Base-by-base conservation (phyloP, 2,113 vertebrate genomes). In the Hippocampus guttulatus region DNA sequence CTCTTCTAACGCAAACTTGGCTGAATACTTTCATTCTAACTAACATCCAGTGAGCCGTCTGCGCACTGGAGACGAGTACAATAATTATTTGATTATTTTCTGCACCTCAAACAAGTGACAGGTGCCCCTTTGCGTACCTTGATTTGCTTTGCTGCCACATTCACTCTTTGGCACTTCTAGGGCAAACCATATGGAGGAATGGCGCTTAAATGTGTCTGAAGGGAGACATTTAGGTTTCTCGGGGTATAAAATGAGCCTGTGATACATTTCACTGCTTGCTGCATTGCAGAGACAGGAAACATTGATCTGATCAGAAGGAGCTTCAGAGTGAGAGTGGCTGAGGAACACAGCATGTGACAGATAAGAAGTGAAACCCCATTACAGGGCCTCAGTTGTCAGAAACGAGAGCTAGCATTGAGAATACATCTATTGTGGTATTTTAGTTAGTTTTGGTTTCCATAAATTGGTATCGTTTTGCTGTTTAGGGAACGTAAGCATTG, bases 221-320 rank as follows among this genome's bases (percentile, higher is more conserved):
- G 64, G 65, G 49, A 80, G 75, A 75, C 81, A 70, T 71, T 67
- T 78, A 65, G 77, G 75, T 68, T 84, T 80, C 82, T 74, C 51
- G 63, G 75, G 77, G 78, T 81, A 76, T 45, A 75, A 78, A 71
- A 71, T 69, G 75, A 74, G 77, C 65, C 75, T 85, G 79, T 81
- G 84, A 87, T 83, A 76, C 80, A 74, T 88, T 80, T 76, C 74
- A 75, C 79, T 71, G 83, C 75, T 73, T 87, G 79, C 86, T 90
- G 86, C 88, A 87, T 84, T 87, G 88, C 88, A 87, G 88, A 74
- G 82, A 87, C 79, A 85, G 73, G 62, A 78, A 84, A 85, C 87
- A 89, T 86, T 89, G 89, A 90, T 90, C 83, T 85, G 86, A 88
- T 89, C 83, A 85, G 75, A 85, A 72, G 58, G 68, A 78, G 76